These are phyloP conservation scores for Oegoconia quadripuncta DNA, from an alignment of 2,888 invertebrate species.

Conservation along the genomic window DNA sequence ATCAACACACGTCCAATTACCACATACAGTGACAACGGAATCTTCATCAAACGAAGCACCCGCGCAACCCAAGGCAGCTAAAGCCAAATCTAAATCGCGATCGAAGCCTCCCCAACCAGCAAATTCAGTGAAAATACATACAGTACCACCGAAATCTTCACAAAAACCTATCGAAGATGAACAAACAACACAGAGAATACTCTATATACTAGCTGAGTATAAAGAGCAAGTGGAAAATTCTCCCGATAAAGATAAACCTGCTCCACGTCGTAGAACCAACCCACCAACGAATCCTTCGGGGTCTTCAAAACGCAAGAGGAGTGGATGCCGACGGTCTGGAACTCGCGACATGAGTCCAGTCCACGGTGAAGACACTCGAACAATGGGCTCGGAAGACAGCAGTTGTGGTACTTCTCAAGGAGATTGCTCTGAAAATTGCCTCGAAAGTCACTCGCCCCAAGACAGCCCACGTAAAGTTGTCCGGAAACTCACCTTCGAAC, in stretches of 20 bases:
- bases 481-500: slow-evolving; percentile 66
- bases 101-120: slow-evolving; percentile 79
- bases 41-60: slow-evolving; percentile 39
- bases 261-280: slow-evolving; percentile 86
- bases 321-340: slow-evolving; percentile 78
- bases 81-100: slow-evolving; percentile 72
- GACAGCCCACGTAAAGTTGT: slow-evolving; percentile 71
- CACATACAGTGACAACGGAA: slow-evolving; percentile 52
- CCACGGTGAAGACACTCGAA: slow-evolving; percentile 82
- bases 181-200: slow-evolving; percentile 88
- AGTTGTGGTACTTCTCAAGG: slow-evolving; percentile 83
- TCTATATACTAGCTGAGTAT: slow-evolving; percentile 88
- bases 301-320: slow-evolving; percentile 84
- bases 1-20: slow-evolving; percentile 48
- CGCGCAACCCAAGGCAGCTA: slow-evolving; percentile 44
- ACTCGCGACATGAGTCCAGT: slow-evolving; percentile 80
- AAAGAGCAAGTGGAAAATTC: slow-evolving; percentile 89
- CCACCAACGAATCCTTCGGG: slow-evolving; percentile 85
- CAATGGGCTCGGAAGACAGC: slow-evolving; percentile 88
- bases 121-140: slow-evolving; percentile 81
- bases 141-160: slow-evolving; percentile 77
- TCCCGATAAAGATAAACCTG: slow-evolving; percentile 90
- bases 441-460: slow-evolving; percentile 79
- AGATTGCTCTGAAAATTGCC: slow-evolving; percentile 67
- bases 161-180: slow-evolving; percentile 90